phyloP scores from a whole-genome alignment of 2,888 invertebrate genomes.

The Drosophila phalerata region DNA sequence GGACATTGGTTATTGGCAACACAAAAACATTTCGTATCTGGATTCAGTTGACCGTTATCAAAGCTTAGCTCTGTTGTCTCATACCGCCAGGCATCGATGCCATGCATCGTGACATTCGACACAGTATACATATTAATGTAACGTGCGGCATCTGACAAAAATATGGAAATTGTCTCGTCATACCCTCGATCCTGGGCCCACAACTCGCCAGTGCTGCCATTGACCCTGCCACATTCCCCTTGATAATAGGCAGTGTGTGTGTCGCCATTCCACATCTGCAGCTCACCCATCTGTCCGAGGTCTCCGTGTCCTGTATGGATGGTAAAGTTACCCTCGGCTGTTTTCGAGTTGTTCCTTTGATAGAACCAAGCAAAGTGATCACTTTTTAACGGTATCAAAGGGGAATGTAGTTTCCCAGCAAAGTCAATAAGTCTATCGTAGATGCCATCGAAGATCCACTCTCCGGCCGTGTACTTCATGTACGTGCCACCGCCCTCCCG shows the following conservation, averaged over 20 bases:
- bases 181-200: conserved; percentile 88
- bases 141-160: conserved; percentile 92
- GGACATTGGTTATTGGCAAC: conserved; percentile 85
- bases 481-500: conserved; percentile 86
- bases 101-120: conserved; percentile 60
- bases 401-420: conserved; percentile 86
- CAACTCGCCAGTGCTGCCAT: conserved; percentile 92
- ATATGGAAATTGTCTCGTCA: conserved; percentile 88
- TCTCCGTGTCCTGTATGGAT: conserved; percentile 90
- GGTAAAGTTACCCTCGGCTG: conserved; percentile 91
- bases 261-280: conserved; percentile 90
- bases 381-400: conserved; percentile 87
- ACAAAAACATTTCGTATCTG: conserved; percentile 90
- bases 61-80: conserved; percentile 88
- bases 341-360: conserved; percentile 90
- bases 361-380: conserved; percentile 94
- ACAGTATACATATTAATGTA: conserved; percentile 85
- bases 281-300: conserved; percentile 88
- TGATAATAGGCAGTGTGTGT: conserved; percentile 87
- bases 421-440: conserved; percentile 89
- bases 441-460: conserved; percentile 93
- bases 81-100: conserved; percentile 81
- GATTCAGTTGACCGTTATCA: conserved; percentile 89
- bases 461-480: conserved; percentile 88
- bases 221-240: conserved; percentile 89